Evolutionary conservation across 2,113 vertebrate genomes (phyloP).

Genomic region (Globicephala melas): DNA sequence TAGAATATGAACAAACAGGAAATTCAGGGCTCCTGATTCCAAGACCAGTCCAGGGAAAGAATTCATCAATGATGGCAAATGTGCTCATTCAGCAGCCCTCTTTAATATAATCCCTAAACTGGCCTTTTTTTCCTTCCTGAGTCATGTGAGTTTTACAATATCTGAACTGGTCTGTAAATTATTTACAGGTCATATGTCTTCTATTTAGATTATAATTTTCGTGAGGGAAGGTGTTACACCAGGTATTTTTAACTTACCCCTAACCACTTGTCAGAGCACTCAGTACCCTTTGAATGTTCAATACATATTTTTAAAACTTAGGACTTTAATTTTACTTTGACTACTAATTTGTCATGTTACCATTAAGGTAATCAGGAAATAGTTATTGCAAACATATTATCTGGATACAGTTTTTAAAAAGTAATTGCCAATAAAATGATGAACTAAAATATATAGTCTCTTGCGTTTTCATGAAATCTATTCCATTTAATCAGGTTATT

Average conservation of each 20-base stretch:
- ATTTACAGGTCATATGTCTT: neutral
- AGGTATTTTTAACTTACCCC: neutral
- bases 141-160: neutral
- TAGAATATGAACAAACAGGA: neutral
- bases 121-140: neutral
- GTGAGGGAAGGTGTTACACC: neutral
- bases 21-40: neutral
- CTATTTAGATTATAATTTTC: neutral
- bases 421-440: neutral
- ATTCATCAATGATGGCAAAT: neutral
- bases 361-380: neutral
- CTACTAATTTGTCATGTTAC: neutral
- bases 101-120: neutral
- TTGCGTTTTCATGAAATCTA: neutral
- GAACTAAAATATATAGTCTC: neutral
- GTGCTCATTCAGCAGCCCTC: neutral
- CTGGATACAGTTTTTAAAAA: neutral
- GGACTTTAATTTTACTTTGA: neutral
- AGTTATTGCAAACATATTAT: neutral
- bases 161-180: neutral
- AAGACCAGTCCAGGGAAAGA: neutral
- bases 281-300: neutral
- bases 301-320: neutral
- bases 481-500: constrained; percentile 11
- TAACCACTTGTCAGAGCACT: neutral